phyloP scores from a whole-genome alignment of 2,888 invertebrate species.

The Pachymerium ferrugineum region DNA sequence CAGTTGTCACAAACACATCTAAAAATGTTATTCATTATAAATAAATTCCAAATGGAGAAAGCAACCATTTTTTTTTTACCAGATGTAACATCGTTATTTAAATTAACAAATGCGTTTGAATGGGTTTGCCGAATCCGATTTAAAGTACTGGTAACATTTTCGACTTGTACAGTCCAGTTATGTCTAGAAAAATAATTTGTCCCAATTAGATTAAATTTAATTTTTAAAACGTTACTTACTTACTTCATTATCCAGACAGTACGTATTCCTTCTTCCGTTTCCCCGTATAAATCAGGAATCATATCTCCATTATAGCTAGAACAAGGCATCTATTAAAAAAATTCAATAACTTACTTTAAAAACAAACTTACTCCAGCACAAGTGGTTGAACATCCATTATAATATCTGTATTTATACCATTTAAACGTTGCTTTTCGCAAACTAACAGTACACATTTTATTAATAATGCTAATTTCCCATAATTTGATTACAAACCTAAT shows the following conservation, averaged over 20 bases:
- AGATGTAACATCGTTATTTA: slow-evolving; percentile 75
- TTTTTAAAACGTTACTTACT: slow-evolving; percentile 25
- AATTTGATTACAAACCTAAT: slow-evolving; percentile 42
- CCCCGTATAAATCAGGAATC: slow-evolving; percentile 84
- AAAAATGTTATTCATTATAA: slow-evolving; percentile 31
- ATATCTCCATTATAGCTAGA: slow-evolving; percentile 81
- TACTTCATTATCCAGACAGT: slow-evolving; percentile 38
- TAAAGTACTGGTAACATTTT: neutral
- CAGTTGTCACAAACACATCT: slow-evolving; percentile 74
- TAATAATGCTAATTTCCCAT: slow-evolving; percentile 39
- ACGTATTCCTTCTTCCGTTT: slow-evolving; percentile 50
- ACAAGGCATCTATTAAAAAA: neutral
- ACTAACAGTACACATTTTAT: neutral
- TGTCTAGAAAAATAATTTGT: neutral
- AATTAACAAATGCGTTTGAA: slow-evolving; percentile 83
- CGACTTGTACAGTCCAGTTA: neutral
- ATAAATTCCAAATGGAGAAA: neutral
- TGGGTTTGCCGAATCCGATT: slow-evolving; percentile 62
- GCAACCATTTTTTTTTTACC: slow-evolving; percentile 39
- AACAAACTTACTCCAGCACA: slow-evolving; percentile 36
- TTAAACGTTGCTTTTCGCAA: neutral
- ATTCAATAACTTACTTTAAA: slow-evolving; percentile 45
- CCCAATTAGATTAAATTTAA: neutral
- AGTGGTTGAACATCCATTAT: slow-evolving; percentile 34
- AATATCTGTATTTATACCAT: neutral